Evolutionary conservation across 2,888 invertebrate genomes (phyloP).

Genomic region (Agriopis leucophaearia): DNA sequence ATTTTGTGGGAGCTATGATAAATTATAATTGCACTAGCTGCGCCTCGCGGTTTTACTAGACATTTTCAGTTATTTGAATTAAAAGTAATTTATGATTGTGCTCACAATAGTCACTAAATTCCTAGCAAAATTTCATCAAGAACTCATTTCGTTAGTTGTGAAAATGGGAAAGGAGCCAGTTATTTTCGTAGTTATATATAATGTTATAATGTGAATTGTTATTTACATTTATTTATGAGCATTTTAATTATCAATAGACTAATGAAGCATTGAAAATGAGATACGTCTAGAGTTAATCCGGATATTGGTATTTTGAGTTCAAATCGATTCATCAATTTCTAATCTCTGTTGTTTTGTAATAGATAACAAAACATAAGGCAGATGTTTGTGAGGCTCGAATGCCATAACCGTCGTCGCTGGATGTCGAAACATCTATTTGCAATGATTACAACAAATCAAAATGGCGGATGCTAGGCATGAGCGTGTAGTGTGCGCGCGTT

Average conservation of each 20-base stretch:
- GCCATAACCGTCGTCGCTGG: slow-evolving; percentile 21
- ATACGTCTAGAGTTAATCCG: no score
- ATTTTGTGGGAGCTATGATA: background rate
- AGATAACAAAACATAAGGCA: slow-evolving; percentile 25
- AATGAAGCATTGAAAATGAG: background rate
- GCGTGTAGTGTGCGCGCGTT: slow-evolving; percentile 47
- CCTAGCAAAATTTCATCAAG: background rate
- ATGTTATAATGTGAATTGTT: background rate
- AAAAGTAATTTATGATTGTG: background rate
- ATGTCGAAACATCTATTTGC: slow-evolving; percentile 39
- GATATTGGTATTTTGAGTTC: background rate
- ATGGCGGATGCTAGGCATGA: slow-evolving; percentile 59
- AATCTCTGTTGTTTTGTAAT: slow-evolving; percentile 14
- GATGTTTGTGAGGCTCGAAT: slow-evolving; percentile 22
- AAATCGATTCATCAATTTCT: slow-evolving; percentile 18
- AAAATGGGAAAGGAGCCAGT: background rate
- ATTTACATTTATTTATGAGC: background rate
- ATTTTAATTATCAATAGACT: background rate
- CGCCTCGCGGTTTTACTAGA: background rate
- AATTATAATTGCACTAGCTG: background rate
- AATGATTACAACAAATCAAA: slow-evolving; percentile 54
- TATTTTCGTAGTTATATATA: background rate
- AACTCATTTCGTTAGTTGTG: background rate
- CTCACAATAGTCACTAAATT: background rate
- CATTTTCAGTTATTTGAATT: background rate